These are phyloP conservation scores for Tenebrio molitor DNA, from an alignment of 1,140 invertebrate genomes.

Conservation along the genomic window DNA sequence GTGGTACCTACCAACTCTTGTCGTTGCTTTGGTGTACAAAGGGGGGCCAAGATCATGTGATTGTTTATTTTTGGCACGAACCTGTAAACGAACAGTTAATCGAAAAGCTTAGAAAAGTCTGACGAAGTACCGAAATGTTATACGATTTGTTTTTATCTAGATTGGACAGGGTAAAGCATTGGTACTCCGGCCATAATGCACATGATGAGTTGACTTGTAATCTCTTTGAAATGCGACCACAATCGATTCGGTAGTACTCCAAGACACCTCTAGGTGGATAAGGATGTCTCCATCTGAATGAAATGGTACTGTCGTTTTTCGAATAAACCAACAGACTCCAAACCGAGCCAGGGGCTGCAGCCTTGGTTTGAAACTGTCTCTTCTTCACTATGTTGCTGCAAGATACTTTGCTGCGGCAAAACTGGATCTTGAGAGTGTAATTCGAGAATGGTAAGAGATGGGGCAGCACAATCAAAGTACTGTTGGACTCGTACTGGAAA, in stretches of 20 bases:
- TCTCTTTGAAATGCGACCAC: neutral
- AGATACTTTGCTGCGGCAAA: neutral
- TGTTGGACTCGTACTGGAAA: too few species aligned
- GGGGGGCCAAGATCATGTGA: neutral
- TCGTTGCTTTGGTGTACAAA: neutral
- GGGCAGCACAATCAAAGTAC: neutral
- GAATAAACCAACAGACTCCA: conserved; percentile 32
- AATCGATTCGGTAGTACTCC: conserved; percentile 15
- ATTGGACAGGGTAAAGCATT: neutral
- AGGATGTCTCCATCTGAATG: conserved; percentile 42
- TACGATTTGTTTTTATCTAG: neutral
- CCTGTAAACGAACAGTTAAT: neutral
- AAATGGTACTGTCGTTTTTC: conserved; percentile 43
- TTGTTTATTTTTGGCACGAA: neutral
- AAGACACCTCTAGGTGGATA: conserved; percentile 49
- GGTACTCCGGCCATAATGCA: conserved; percentile 40
- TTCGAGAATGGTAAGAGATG: neutral
- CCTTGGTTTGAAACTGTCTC: neutral
- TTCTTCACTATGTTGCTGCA: neutral
- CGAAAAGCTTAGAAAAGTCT: neutral
- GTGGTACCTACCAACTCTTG: neutral
- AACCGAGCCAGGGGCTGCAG: conserved; percentile 3
- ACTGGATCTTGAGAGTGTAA: conserved; percentile 1
- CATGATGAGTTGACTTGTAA: neutral
- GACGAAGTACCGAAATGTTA: neutral